Evolutionary conservation across 2,113 vertebrate species (phyloP), one percentile per base, ranked within the genome.

Genomic region (Ibidorhyncha struthersii): DNA sequence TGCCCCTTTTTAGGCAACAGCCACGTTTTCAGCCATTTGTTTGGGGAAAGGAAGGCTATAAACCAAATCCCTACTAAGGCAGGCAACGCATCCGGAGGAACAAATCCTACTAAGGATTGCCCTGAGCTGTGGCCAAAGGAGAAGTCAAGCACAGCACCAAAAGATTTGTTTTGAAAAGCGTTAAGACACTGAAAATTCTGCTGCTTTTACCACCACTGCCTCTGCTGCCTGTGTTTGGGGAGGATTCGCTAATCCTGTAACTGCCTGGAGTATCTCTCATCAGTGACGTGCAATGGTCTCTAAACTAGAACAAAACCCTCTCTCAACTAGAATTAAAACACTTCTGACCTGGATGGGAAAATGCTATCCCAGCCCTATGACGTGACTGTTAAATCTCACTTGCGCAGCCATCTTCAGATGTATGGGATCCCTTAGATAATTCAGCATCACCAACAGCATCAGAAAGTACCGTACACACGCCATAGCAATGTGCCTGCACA

Each of bases 401-500:
- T 34, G 34, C 36, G 58, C 23, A 40, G 22, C 55, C 65, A 38
- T 34, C 70, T 69, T 29, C 50, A 36, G 19, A 22, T 3, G 9
- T 5, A 9, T 19, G 19, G 55, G 58, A n/a, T 43, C 3, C 1
- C 55, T 81, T 25, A 21, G 38, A 7, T 19, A 52, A 34, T 10
- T 62, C 72, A n/a, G 62, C 83, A 81, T 65, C 47, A 9, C n/a
- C 50, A 58, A 30, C 55, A 43, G 41, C 73, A 66, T 9, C 36
- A 26, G 12, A 29, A 29, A 59, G 40, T 18, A 45, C 47, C 72
- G 6, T 2, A 49, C 27, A 12, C 27, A 10, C 0, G 0, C 20
- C 71, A 34, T 3, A 58, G 65, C 18, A 8, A 29, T 3, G 34
- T 29, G 36, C 21, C 27, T 8, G 34, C 32, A 21, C 13, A 29